Base-by-base conservation (phyloP, 2,888 invertebrate genomes). In the Amaurobius ferox region DNA sequence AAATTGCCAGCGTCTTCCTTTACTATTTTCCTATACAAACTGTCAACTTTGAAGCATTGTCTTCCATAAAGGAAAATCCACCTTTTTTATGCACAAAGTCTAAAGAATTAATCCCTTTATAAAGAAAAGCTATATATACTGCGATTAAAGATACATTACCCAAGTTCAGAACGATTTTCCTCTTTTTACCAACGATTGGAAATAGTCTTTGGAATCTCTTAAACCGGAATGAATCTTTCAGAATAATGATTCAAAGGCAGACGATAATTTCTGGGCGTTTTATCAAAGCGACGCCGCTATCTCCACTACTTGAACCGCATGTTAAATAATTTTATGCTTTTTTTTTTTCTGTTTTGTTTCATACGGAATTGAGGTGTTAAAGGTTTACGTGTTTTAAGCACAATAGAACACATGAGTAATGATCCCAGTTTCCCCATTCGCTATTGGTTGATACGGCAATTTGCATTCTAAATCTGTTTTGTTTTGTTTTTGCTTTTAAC, bases 101-200 rank as follows among this genome's bases (percentile, higher is more conserved):
- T 35, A 11, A 61, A 26, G 61, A 1, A 32, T 68, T 80, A 73
- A 80, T 73, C 73, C 55, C 66, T 48, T 79, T 48, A 35, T 71
- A 55, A 80, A 48, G 16, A 11, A 68, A 68, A 30, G 35, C 74
- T 74, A 80, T 80, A 61, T 39, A 73, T 80, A 73, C 72, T 26
- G 68, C 67, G 81, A 81, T 81, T 81, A 74, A 62, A 80, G 35
- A 48, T 29, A 44, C 79, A 80, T 79, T 79, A 79, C 79, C 35
- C 66, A 23, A 67, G 40, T 70, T 30, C 26, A 61, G 70, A 81
- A 68, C 61, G 68, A 68, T 29, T 64, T 64, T 64, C 16, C 55
- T 48, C 55, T 79, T 66, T 66, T 48, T 72, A n/a, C 78, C 28
- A 79, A 61, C 70, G 78, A 79, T 44, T 16, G 44, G 44, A 44